phyloP scores from a whole-genome alignment of 2,888 invertebrate species.

The Drosophila pullipes region DNA sequence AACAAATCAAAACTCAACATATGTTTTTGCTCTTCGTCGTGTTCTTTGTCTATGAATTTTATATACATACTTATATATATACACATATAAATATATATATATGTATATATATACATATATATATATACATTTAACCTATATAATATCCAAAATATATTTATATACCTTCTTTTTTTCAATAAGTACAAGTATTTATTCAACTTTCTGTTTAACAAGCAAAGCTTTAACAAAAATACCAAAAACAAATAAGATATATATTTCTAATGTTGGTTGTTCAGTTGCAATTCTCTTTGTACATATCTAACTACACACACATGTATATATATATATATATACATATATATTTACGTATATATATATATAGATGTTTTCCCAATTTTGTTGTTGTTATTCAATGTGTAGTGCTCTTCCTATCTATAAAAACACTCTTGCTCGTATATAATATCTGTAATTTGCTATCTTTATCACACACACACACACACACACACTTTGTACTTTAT shows the following conservation, averaged over 20 bases:
- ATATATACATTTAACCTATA: conserved; percentile 39
- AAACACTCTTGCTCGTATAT: conserved; percentile 11
- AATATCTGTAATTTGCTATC: conserved; percentile 30
- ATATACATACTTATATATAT: conserved; percentile 39
- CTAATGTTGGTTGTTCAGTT: conserved; percentile 54
- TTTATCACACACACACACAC: conserved; percentile 23
- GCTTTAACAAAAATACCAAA: conserved; percentile 14
- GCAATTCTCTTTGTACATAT: conserved; percentile 40
- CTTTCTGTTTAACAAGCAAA: conserved; percentile 28
- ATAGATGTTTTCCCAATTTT: conserved; percentile 33
- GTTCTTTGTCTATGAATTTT: conserved; percentile 85
- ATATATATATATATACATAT: conserved; percentile 7
- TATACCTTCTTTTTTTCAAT: not conserved
- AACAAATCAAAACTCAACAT: conserved; percentile 78
- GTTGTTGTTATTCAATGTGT: conserved; percentile 51
- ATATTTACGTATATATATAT: conserved; percentile 34
- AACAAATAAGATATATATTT: conserved; percentile 17
- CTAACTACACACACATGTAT: conserved; percentile 18
- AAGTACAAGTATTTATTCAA: conserved; percentile 20
- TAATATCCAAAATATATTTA: conserved; percentile 45
- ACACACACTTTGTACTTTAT: conserved; percentile 11
- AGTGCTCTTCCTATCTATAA: conserved; percentile 34
- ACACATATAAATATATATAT: conserved; percentile 31
- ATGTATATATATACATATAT: conserved; percentile 36
- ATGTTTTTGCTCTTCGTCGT: conserved; percentile 85